phyloP scores from a whole-genome alignment of 2,797 vertebrate species.

The Meda fulgida region DNA sequence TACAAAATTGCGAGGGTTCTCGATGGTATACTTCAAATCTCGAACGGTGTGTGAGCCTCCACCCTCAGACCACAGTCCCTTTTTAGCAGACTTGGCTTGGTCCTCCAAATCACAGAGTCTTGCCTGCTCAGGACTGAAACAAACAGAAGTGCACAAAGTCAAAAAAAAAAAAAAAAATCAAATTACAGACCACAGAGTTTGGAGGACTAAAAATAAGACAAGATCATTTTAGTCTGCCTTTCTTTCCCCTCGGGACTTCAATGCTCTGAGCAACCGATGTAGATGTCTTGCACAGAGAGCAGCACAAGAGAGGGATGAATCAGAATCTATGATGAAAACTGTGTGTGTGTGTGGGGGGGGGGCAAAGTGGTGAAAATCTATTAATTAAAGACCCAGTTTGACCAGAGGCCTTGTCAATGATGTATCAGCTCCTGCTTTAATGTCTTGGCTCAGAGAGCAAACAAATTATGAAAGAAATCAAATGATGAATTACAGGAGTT shows the following conservation, averaged over 20 bases:
- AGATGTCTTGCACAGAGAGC: constrained; percentile 48
- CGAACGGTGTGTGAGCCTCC: constrained; percentile 87
- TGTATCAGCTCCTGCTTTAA: constrained; percentile 2
- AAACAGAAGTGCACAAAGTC: constrained; percentile 26
- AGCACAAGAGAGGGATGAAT: not conserved
- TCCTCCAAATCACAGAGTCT: constrained; percentile 93
- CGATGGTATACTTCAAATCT: constrained; percentile 93
- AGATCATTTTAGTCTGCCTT: constrained; percentile 1
- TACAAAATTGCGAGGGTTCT: constrained; percentile 94
- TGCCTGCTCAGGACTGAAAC: constrained; percentile 89
- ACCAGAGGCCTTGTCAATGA: not conserved
- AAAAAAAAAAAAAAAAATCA: too few relatives aligned
- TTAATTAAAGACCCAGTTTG: constrained; percentile 14
- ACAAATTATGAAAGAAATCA: not conserved
- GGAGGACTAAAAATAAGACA: constrained; percentile 7
- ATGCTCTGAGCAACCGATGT: constrained; percentile 38
- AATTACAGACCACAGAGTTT: not conserved
- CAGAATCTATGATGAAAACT: constrained; percentile 21
- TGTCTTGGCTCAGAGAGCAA: not conserved
- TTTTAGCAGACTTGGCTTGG: constrained; percentile 87
- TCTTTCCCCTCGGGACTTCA: constrained; percentile 14
- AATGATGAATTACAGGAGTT: not conserved
- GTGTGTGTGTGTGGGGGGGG: too few relatives aligned
- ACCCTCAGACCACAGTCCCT: constrained; percentile 93
- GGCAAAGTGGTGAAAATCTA: not conserved